A percentile compares a stretch with the other conserved stretches of the same genome.
Evolutionary conservation across 1,140 invertebrate species (phyloP).

Genomic region (Cydia splendana): DNA sequence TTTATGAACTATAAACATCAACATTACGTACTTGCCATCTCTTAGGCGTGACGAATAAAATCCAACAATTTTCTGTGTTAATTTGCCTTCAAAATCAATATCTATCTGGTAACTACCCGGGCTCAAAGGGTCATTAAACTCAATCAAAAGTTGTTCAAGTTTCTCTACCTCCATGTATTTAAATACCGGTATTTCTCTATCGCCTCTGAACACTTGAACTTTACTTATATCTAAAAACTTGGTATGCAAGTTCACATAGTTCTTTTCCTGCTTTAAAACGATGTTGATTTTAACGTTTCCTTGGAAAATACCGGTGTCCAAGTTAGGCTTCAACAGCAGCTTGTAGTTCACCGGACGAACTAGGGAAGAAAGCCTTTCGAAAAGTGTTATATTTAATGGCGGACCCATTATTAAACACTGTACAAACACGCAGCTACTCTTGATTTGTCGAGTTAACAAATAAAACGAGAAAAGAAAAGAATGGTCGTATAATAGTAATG

Average conservation of each 20-base stretch:
- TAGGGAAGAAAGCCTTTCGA: constrained; percentile 81
- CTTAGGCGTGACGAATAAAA: constrained; percentile 73
- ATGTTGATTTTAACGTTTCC: constrained; percentile 88
- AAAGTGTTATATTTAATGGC: constrained; percentile 45
- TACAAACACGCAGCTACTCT: neutral
- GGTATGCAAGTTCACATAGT: constrained; percentile 85
- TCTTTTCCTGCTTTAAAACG: constrained; percentile 80
- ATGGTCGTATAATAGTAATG: neutral
- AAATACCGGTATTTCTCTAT: constrained; percentile 49
- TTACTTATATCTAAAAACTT: constrained; percentile 81
- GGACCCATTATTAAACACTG: constrained; percentile 47
- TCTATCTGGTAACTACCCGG: constrained; percentile 58
- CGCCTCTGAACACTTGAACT: constrained; percentile 56
- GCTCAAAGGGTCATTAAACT: constrained; percentile 53
- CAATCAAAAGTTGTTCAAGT: constrained; percentile 61
- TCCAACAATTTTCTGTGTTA: constrained; percentile 79
- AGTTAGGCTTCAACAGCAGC: constrained; percentile 86
- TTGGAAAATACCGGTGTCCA: constrained; percentile 84
- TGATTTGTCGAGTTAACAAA: neutral
- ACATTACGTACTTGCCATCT: constrained; percentile 54
- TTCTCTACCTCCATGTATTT: constrained; percentile 58
- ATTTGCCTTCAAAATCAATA: constrained; percentile 76
- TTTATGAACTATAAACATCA: neutral
- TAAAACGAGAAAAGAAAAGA: neutral
- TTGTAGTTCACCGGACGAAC: constrained; percentile 88